phyloP scores from a whole-genome alignment of 2,888 invertebrate species.

The Glaucopsyche alexis region DNA sequence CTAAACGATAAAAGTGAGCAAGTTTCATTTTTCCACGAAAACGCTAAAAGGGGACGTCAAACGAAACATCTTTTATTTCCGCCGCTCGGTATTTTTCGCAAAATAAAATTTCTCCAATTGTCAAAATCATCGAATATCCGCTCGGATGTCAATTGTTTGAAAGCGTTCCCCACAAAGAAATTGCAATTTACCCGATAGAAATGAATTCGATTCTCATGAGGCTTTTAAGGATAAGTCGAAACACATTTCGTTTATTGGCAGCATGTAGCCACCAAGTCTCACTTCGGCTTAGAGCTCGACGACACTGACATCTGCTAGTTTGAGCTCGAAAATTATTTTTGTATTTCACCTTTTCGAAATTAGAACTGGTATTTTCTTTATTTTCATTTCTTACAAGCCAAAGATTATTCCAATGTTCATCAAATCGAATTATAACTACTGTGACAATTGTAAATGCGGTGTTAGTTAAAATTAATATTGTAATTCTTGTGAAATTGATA shows the following conservation, averaged over 20 bases:
- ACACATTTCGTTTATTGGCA: conserved; percentile 38
- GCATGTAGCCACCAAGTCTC: conserved; percentile 32
- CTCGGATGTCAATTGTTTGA: conserved; percentile 27
- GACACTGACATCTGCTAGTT: conserved; percentile 24
- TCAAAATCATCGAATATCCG: conserved; percentile 29
- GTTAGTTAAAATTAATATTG: too few relatives aligned
- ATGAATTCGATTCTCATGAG: conserved; percentile 31
- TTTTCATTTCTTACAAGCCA: background rate
- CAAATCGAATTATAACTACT: too few relatives aligned
- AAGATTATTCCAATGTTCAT: background rate
- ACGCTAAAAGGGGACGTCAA: background rate
- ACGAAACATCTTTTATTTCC: conserved; percentile 11
- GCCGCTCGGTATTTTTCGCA: background rate
- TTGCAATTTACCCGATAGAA: conserved; percentile 30
- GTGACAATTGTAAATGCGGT: too few relatives aligned
- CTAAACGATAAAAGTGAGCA: conserved; percentile 17
- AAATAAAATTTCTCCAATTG: conserved; percentile 29
- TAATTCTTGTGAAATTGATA: too few relatives aligned
- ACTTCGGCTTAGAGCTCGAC: conserved; percentile 11
- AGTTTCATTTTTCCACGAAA: conserved; percentile 12
- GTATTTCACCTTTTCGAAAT: conserved; percentile 1
- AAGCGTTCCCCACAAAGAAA: conserved; percentile 27
- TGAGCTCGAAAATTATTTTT: conserved; percentile 25
- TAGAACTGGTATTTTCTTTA: background rate
- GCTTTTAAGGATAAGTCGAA: conserved; percentile 35